Evolutionary conservation across 2,113 vertebrate genomes (phyloP).

Genomic region (Tauraco erythrolophus): DNA sequence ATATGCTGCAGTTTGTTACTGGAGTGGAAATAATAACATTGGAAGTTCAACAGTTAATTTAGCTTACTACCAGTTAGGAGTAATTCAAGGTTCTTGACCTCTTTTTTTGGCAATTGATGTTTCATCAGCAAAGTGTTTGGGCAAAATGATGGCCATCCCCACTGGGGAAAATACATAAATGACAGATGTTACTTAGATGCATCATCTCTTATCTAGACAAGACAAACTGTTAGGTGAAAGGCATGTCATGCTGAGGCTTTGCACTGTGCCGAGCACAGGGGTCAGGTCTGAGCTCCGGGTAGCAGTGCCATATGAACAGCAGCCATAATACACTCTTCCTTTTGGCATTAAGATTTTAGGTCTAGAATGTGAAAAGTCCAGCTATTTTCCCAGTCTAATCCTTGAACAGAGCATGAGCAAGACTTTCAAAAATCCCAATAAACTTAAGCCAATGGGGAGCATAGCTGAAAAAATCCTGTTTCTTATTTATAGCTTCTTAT

Average conservation of each 20-base stretch:
- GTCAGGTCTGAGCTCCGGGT: neutral
- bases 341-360: neutral
- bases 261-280: neutral
- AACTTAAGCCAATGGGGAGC: neutral
- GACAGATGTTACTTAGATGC: neutral
- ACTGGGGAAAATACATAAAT: neutral
- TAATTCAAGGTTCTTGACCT: neutral
- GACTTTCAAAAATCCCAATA: neutral
- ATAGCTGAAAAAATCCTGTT: neutral
- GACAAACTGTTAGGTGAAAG: neutral
- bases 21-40: neutral
- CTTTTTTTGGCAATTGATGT: neutral
- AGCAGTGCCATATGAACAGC: neutral
- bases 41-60: neutral
- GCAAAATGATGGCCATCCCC: neutral
- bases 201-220: neutral
- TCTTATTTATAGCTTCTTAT: constrained; percentile 30
- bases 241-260: neutral
- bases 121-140: neutral
- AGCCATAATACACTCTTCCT: neutral
- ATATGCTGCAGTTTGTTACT: neutral
- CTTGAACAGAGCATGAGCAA: neutral
- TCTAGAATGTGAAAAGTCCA: neutral
- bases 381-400: neutral
- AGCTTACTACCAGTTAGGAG: neutral